Evolutionary conservation across 2,888 invertebrate species (phyloP).

Genomic region (Acanthosoma haemorrhoidale): DNA sequence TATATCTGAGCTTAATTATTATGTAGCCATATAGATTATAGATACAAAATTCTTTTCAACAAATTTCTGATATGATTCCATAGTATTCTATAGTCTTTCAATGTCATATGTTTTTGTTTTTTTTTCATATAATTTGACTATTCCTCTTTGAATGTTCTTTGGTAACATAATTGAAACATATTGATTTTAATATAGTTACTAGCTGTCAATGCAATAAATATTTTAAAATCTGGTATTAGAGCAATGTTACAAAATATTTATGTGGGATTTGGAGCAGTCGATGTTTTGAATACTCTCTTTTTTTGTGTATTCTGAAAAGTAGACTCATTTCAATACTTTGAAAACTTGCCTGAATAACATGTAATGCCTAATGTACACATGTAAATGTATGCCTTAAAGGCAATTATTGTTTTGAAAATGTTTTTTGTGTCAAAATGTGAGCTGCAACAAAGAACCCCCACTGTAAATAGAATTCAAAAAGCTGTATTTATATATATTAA

Average conservation of each 20-base stretch:
- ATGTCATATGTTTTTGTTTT: neutral
- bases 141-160: neutral
- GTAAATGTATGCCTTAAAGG: slow-evolving; percentile 12
- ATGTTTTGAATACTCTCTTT: slow-evolving; percentile 9
- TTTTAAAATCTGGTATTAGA: too few relatives aligned
- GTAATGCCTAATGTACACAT: neutral
- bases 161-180: too few relatives aligned
- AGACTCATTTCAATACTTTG: slow-evolving; percentile 11
- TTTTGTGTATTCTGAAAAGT: neutral
- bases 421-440: neutral
- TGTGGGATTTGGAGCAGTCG: neutral
- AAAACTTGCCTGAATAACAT: slow-evolving; percentile 1
- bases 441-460: slow-evolving; percentile 22
- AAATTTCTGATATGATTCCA: too few relatives aligned
- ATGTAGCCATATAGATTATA: neutral
- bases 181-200: neutral
- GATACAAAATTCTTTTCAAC: neutral
- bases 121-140: neutral
- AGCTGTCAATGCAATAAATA: neutral
- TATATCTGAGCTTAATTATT: slow-evolving; percentile 1
- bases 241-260: too few relatives aligned
- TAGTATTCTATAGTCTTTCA: slow-evolving; percentile 8
- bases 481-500: slow-evolving; percentile 17
- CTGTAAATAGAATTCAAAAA: slow-evolving; percentile 11
- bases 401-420: slow-evolving; percentile 8